phyloP scores from a whole-genome alignment of 64 coral and sea anemone genomes.

The Porites lutea region DNA sequence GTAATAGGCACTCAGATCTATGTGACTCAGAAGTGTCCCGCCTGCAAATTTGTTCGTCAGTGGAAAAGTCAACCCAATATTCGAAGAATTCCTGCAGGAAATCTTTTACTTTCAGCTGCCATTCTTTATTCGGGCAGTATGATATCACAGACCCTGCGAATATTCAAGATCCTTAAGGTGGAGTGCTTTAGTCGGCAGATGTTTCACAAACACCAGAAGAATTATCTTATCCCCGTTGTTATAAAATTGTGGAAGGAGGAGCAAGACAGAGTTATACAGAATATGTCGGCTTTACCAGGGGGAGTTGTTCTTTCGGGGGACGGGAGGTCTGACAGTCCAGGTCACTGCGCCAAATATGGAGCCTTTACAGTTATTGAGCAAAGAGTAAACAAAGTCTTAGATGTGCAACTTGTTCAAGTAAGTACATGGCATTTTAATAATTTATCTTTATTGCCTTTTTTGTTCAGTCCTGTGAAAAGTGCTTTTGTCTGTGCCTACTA shows the following conservation, averaged over 20 bases:
- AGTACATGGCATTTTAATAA: not conserved
- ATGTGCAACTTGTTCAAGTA: constrained; percentile 31
- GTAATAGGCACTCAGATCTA: constrained; percentile 13
- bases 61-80: constrained; percentile 36
- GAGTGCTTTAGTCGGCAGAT: constrained; percentile 18
- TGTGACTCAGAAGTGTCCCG: constrained; percentile 8
- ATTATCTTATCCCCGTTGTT: not conserved
- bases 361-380: constrained; percentile 25
- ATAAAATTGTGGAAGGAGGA: constrained; percentile 18
- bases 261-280: not conserved
- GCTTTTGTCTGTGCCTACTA: not conserved
- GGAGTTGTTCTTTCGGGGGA: constrained; percentile 37
- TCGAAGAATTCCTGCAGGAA: not conserved
- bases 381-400: constrained; percentile 2
- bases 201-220: constrained; percentile 18
- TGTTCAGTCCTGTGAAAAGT: not conserved
- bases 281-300: not conserved
- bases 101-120: not conserved
- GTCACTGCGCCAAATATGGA: constrained; percentile 23
- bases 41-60: not conserved
- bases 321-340: constrained; percentile 19
- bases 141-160: constrained; percentile 25
- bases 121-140: constrained; percentile 16
- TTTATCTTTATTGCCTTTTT: no score
- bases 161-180: constrained; percentile 14